These are phyloP conservation scores for Cromileptes altivelis DNA, from an alignment of 2,113 vertebrate genomes.

Conservation along the genomic window DNA sequence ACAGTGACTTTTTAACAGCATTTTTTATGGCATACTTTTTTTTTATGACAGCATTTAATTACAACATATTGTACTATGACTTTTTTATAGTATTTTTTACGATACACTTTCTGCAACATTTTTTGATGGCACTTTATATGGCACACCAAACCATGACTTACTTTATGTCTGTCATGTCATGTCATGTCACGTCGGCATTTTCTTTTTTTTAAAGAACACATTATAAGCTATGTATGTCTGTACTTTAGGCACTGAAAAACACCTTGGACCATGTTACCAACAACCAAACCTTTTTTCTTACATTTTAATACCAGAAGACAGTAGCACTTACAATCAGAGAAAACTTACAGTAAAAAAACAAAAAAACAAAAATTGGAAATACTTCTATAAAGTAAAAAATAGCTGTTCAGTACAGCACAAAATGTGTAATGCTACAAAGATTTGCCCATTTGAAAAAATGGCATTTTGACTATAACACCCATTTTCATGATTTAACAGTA, in stretches of 20 bases:
- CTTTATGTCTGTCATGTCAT: too few species aligned
- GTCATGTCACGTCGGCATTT: too few species aligned
- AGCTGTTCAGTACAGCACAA: constrained; percentile 36
- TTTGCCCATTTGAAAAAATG: constrained; percentile 21
- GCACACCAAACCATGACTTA: too few species aligned
- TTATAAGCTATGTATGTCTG: not conserved
- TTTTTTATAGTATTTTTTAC: too few species aligned
- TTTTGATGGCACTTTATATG: too few species aligned
- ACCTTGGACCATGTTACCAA: not conserved
- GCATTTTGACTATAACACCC: not conserved
- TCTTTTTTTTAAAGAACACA: too few species aligned
- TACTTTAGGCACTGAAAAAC: not conserved
- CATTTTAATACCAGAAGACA: constrained; percentile 64
- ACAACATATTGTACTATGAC: too few species aligned
- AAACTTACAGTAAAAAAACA: constrained; percentile 53
- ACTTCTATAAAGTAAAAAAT: constrained; percentile 23
- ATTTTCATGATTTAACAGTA: not conserved
- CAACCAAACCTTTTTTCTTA: constrained; percentile 5
- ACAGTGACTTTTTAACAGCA: too few species aligned
- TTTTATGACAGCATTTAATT: too few species aligned
- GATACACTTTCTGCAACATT: too few species aligned
- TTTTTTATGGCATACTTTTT: too few species aligned
- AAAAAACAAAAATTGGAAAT: not conserved
- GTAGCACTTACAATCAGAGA: constrained; percentile 63
- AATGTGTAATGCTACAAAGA: constrained; percentile 23